Base-by-base conservation (phyloP, 2,888 invertebrate species). In the Thyatira batis region DNA sequence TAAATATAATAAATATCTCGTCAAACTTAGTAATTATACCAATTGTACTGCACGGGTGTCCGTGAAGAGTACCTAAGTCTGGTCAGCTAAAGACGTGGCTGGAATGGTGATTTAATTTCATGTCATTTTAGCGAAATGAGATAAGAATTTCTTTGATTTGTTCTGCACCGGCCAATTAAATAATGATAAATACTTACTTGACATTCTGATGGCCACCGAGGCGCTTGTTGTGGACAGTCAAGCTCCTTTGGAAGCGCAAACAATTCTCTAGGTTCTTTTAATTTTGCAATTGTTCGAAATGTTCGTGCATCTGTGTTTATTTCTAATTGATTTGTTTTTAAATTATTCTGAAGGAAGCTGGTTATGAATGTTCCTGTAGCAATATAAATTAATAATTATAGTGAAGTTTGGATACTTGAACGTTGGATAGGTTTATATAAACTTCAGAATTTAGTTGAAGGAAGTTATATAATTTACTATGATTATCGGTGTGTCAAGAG, bases 141-240 rank as follows among this genome's bases (percentile, higher is more conserved):
- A n/a, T n/a, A n/a, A n/a, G n/a, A n/a, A n/a, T n/a, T n/a, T n/a
- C n/a, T n/a, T n/a, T n/a, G n/a, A n/a, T n/a, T n/a, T n/a, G n/a
- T n/a, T n/a, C n/a, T n/a, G n/a, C n/a, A n/a, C n/a, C n/a, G n/a
- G n/a, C n/a, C n/a, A 0, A n/a, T 6, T 30, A 33, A 13, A 0
- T 33, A 33, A 13, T 17, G 17, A 20, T 20, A 45, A 13, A 13
- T 27, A 63, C 80, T 88, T 82, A 97, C 97, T 93, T 97, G 97
- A 87, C 97, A 97, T 92, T 97, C 97, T 45, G 96, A 95, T 20
- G 97, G 97, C 97, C 97, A 97, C 82, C 97, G 92, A 55, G 97
- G 94, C 71, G 96, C 95, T 91, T 97, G 97, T 72, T 95, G 95
- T 51, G 95, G 94, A 76, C 94, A 94, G 71, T 95, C 95, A 75